A percentile compares a stretch with the other conserved stretches of the same genome.
Conservation (phyloP, 2,888 invertebrate species). For the Holacanthella duospinosa region DNA sequence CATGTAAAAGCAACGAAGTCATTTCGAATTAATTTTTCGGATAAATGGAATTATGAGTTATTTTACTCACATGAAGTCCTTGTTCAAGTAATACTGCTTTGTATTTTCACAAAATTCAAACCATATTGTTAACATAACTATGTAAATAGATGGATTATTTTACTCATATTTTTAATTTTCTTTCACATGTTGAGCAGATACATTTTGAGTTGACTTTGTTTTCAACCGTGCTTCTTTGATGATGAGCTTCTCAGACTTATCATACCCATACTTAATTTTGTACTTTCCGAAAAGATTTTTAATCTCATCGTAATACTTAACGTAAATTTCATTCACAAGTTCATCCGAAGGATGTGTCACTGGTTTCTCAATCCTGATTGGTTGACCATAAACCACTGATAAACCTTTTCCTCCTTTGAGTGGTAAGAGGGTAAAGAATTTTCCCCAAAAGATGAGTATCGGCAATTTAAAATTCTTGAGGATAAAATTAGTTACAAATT, state of each 20-base stretch:
- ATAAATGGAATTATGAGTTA: no score
- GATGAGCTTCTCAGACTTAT: constrained; percentile 13
- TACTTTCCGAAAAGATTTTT: constrained; percentile 18
- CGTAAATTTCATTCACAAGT: constrained; percentile 18
- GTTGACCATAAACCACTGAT: constrained; percentile 22
- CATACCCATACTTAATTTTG: constrained; percentile 21
- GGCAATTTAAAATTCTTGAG: constrained; percentile 2
- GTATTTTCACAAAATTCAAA: background rate
- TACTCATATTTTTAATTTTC: no score
- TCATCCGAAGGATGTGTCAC: constrained; percentile 18
- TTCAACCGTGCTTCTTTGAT: constrained; percentile 3
- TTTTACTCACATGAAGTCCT: no score
- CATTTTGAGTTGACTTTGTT: background rate
- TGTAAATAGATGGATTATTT: no score
- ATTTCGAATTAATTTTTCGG: no score
- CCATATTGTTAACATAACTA: background rate
- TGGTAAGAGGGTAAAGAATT: constrained; percentile 20
- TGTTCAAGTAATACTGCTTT: no score
- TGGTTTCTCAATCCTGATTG: constrained; percentile 16
- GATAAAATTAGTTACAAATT: constrained; percentile 19
- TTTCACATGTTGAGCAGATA: no score
- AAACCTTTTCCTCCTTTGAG: constrained; percentile 14
- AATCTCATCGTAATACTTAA: constrained; percentile 19
- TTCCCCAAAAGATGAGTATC: constrained; percentile 10
- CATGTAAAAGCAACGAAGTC: no score